A percentile compares a stretch with the other conserved stretches of the same genome.
Evolutionary conservation across 1,140 invertebrate genomes (phyloP).

Genomic region (Temnothorax longispinosus): DNA sequence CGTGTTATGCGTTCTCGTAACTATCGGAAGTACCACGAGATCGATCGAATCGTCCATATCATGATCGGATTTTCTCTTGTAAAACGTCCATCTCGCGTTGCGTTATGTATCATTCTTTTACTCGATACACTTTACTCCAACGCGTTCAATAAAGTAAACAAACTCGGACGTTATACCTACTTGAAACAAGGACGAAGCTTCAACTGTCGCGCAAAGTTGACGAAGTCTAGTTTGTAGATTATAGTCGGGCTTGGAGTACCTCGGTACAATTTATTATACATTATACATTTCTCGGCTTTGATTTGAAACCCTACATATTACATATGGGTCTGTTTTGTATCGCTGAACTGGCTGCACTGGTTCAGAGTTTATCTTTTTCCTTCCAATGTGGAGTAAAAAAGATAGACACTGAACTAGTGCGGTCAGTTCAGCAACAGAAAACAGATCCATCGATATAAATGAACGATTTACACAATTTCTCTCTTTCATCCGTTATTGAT

Average conservation of each 20-base stretch:
- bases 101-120: not conserved
- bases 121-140: not conserved
- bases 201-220: constrained; percentile 8
- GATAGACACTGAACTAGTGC: too few species aligned
- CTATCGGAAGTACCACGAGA: not conserved
- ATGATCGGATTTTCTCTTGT: not conserved
- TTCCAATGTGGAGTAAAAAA: too few species aligned
- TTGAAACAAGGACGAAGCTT: not conserved
- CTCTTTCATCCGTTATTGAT: not conserved
- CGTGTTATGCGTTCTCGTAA: too few species aligned
- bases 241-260: not conserved
- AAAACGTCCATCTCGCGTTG: not conserved
- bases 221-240: constrained; percentile 15
- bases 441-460: not conserved
- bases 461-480: not conserved
- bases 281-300: not conserved
- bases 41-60: not conserved
- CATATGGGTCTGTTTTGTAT: too few species aligned
- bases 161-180: not conserved
- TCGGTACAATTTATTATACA: not conserved
- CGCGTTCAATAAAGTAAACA: not conserved
- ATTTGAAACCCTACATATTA: not conserved
- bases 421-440: too few species aligned
- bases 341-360: too few species aligned
- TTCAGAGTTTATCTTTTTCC: too few species aligned